Evolutionary conservation across 2,113 vertebrate genomes (phyloP).

Genomic region (Tautogolabrus adspersus): DNA sequence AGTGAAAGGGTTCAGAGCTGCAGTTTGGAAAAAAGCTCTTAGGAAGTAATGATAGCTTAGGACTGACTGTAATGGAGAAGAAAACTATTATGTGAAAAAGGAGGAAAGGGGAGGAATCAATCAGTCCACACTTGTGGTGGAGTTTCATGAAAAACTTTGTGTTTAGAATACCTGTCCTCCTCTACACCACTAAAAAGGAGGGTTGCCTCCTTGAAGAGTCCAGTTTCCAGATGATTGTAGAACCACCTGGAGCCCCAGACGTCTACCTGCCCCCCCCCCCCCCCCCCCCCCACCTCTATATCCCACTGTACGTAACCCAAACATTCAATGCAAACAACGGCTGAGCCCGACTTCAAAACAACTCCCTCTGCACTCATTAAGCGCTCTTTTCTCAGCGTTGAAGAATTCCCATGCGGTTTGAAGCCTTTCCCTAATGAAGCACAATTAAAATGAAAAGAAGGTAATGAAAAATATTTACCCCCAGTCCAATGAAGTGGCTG

Average conservation of each 20-base stretch:
- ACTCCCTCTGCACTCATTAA: constrained; percentile 63
- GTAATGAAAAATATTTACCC: constrained; percentile 80
- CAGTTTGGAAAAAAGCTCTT: constrained; percentile 32
- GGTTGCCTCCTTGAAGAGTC: neutral
- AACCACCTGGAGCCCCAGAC: constrained; percentile 61
- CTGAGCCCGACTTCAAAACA: constrained; percentile 53
- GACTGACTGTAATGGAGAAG: constrained; percentile 15
- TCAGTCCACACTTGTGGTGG: constrained; percentile 12
- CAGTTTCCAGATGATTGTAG: constrained; percentile 29
- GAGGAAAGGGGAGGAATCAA: constrained; percentile 31
- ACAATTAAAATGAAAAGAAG: constrained; percentile 73
- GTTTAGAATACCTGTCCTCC: constrained; percentile 13
- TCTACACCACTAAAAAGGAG: neutral
- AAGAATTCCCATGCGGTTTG: constrained; percentile 76
- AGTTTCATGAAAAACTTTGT: constrained; percentile 2
- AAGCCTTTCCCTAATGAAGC: constrained; percentile 76
- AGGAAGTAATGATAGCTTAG: constrained; percentile 36
- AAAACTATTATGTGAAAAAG: constrained; percentile 22
- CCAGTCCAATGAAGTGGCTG: constrained; percentile 71
- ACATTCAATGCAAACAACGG: constrained; percentile 36
- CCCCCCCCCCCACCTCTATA: neutral
- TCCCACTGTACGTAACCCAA: constrained; percentile 27
- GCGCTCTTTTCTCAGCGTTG: constrained; percentile 62
- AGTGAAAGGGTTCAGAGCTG: constrained; percentile 43
- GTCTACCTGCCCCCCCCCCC: constrained; percentile 40